Evolutionary conservation across 1,140 invertebrate genomes (phyloP).

Genomic region (Hypothenemus hampei): DNA sequence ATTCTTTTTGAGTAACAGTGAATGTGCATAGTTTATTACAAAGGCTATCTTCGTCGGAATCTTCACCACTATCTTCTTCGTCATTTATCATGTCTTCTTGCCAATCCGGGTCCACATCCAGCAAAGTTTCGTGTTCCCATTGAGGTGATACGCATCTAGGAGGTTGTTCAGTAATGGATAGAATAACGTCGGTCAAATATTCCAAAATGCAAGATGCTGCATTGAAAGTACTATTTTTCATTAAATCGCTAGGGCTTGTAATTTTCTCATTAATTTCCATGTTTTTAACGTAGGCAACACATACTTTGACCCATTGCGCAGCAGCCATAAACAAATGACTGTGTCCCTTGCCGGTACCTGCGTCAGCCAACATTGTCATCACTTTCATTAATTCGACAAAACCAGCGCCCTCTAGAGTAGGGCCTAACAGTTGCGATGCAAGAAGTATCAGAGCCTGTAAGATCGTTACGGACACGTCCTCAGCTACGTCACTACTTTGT

Average conservation of each 20-base stretch:
- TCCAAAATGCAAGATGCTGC: conserved; percentile 67
- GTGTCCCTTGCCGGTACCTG: conserved; percentile 72
- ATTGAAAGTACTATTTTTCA: conserved; percentile 56
- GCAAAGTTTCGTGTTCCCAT: conserved; percentile 72
- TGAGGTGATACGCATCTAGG: conserved; percentile 62
- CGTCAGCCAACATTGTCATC: conserved; percentile 78
- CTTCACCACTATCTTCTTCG: conserved; percentile 90
- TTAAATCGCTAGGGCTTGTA: conserved; percentile 38
- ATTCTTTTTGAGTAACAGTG: conserved; percentile 94
- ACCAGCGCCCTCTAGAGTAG: conserved; percentile 62
- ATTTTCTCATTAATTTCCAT: conserved; percentile 54
- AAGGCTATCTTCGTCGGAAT: conserved; percentile 93
- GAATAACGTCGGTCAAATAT: conserved; percentile 52
- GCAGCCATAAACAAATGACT: conserved; percentile 68
- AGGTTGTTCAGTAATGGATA: conserved; percentile 40
- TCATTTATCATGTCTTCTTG: conserved; percentile 80
- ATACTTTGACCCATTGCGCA: conserved; percentile 74
- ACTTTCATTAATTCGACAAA: conserved; percentile 80
- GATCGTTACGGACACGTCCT: conserved; percentile 67
- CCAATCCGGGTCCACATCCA: conserved; percentile 75
- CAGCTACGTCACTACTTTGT: conserved; percentile 59
- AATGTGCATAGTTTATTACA: conserved; percentile 95
- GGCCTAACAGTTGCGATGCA: conserved; percentile 61
- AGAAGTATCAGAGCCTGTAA: conserved; percentile 72
- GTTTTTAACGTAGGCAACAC: conserved; percentile 55